phyloP scores from a whole-genome alignment of 2,888 invertebrate genomes.

The Gasteruption jaculator region DNA sequence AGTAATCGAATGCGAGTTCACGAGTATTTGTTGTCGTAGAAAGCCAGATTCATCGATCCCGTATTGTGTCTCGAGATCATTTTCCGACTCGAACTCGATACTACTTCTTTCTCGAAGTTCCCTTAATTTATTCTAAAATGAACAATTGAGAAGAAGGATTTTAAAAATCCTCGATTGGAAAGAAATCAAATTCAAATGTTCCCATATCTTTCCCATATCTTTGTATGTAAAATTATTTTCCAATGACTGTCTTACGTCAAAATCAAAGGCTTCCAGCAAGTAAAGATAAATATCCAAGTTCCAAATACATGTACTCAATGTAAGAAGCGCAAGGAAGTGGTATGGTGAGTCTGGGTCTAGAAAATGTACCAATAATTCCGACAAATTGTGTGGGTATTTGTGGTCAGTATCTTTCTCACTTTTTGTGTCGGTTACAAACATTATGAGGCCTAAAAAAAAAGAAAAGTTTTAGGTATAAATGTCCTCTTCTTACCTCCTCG shows the following conservation, averaged over 20 bases:
- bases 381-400: conserved; percentile 34
- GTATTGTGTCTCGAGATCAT: conserved; percentile 25
- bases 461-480: no score
- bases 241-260: conserved; percentile 32
- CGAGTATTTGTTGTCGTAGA: conserved; percentile 37
- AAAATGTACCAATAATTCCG: conserved; percentile 35
- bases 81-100: conserved; percentile 26
- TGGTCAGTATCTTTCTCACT: conserved; percentile 29
- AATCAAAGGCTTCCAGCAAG: conserved; percentile 33
- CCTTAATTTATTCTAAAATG: conserved; percentile 35
- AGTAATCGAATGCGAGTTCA: conserved; percentile 35
- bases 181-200: not conserved
- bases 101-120: conserved; percentile 34
- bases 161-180: not conserved
- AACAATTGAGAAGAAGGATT: conserved; percentile 14
- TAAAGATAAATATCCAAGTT: conserved; percentile 42
- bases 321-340: conserved; percentile 39
- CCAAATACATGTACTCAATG: conserved; percentile 40
- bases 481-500: no score
- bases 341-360: conserved; percentile 37
- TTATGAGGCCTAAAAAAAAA: conserved; percentile 35
- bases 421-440: conserved; percentile 34
- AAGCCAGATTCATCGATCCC: conserved; percentile 39
- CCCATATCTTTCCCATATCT: not conserved
- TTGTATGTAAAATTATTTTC: conserved; percentile 1